Percentiles rank a stretch among this genome's conserved stretches.
phyloP scores from a whole-genome alignment of 2,888 invertebrate genomes.

The Oxyteleia sp. region DNA sequence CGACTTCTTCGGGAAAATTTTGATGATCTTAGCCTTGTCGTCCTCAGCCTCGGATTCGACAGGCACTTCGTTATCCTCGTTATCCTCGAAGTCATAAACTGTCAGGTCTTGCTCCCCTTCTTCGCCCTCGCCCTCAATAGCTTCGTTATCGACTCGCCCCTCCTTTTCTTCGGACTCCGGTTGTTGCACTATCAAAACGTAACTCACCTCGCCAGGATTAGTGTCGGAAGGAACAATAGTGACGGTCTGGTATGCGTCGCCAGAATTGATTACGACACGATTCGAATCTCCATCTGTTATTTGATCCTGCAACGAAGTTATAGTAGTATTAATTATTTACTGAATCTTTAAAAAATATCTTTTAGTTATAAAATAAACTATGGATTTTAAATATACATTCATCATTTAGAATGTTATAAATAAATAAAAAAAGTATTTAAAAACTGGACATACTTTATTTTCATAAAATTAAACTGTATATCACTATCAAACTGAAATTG shows the following conservation, averaged over 20 bases:
- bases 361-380: no score
- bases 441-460: no score
- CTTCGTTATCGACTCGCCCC: conserved; percentile 88
- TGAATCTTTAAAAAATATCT: no score
- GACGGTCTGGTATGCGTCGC: conserved; percentile 93
- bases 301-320: conserved; percentile 78
- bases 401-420: no score
- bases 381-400: no score
- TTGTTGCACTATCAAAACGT: conserved; percentile 95
- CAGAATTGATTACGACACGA: conserved; percentile 89
- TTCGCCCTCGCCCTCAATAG: conserved; percentile 87
- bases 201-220: conserved; percentile 94
- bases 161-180: conserved; percentile 90
- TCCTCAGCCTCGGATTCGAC: conserved; percentile 90
- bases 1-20: conserved; percentile 90
- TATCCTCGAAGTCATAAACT: conserved; percentile 87
- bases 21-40: conserved; percentile 90
- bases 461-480: no score
- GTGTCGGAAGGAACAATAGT: conserved; percentile 94
- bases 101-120: conserved; percentile 88
- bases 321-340: background rate
- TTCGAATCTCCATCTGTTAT: conserved; percentile 82
- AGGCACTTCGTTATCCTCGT: conserved; percentile 87
- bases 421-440: no score
- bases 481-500: no score